Evolutionary conservation across 1,140 invertebrate genomes (phyloP).

Genomic region (Bicyclus anynana): DNA sequence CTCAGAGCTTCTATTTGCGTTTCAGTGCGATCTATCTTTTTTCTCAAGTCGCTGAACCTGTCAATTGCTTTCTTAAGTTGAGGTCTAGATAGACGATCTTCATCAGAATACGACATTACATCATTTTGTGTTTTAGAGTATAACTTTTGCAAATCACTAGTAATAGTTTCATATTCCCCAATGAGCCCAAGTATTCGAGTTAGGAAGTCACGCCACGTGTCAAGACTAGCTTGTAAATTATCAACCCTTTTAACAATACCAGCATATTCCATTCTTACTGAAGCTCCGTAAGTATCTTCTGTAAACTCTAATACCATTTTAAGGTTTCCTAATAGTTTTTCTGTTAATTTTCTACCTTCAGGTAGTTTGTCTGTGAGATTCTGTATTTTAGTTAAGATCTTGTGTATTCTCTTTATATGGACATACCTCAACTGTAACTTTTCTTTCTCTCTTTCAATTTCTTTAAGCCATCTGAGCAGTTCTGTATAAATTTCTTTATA

Average conservation of each 20-base stretch:
- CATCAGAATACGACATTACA: constrained; percentile 71
- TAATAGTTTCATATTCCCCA: constrained; percentile 79
- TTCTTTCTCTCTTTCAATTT: constrained; percentile 87
- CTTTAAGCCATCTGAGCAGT: constrained; percentile 87
- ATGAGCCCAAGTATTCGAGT: constrained; percentile 80
- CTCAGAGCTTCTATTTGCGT: constrained; percentile 82
- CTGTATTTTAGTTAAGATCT: constrained; percentile 84
- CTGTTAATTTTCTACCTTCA: constrained; percentile 80
- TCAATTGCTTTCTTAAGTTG: constrained; percentile 78
- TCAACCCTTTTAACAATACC: constrained; percentile 85
- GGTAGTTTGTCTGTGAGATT: constrained; percentile 82
- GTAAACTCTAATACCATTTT: constrained; percentile 84
- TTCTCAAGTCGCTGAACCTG: constrained; percentile 78
- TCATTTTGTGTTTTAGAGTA: constrained; percentile 79
- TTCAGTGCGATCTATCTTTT: constrained; percentile 78
- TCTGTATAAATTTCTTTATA: constrained; percentile 86
- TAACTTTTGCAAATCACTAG: constrained; percentile 75
- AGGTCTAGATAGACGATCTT: constrained; percentile 62
- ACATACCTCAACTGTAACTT: constrained; percentile 88
- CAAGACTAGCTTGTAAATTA: constrained; percentile 87
- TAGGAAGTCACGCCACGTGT: constrained; percentile 89
- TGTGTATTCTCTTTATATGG: constrained; percentile 85
- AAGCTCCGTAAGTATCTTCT: constrained; percentile 85
- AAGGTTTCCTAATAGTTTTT: constrained; percentile 82
- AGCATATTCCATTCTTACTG: constrained; percentile 88